Base-by-base conservation (phyloP, 2,888 invertebrate species). In the Polylopha cassiicola region DNA sequence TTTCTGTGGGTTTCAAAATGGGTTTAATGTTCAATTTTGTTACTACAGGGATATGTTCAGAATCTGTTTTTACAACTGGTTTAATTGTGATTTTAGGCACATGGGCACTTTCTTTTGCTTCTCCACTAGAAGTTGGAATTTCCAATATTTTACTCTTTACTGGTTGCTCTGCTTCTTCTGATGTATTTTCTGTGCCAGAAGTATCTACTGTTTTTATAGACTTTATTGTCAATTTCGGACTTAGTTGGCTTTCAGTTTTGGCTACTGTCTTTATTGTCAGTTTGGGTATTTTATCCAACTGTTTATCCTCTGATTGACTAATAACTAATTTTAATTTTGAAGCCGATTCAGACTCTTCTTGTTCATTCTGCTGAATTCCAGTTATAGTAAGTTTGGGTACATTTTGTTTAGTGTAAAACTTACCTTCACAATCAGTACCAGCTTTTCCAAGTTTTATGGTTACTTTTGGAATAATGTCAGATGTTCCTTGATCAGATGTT, bases 21-120 rank as follows among this genome's bases (percentile, higher is more conserved):
- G 85, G 80, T 55, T 82, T 84, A 27, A 85, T 82, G 51, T 82
- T 82, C 48, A 84, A 54, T 55, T 82, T 84, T 50, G 82, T 81
- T 44, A 85, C 69, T 48, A 73, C 59, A 53, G 78, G 80, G 48
- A 80, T 75, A 53, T 75, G 61, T 50, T 82, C 84, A 46, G 46
- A 33, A 50, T 76, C 77, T 34, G 55, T 48, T 57, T 75, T 79
- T 43, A 66, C 55, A 15, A 84, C 64, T 47, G 87, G 79, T 67
- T 89, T 89, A 22, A 88, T 88, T 36, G 88, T 89, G 39, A 89
- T 75, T 74, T 88, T 89, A 55, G 89, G 88, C 61, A 88, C 74
- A 62, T 86, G 81, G 24, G 71, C 54, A 59, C 58, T 66, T 52
- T 81, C 80, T 58, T 70, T 76, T n/a, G 54, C 43, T 39, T 75